phyloP scores from a whole-genome alignment of 2,888 invertebrate genomes.

The Allophyes oxyacanthae region DNA sequence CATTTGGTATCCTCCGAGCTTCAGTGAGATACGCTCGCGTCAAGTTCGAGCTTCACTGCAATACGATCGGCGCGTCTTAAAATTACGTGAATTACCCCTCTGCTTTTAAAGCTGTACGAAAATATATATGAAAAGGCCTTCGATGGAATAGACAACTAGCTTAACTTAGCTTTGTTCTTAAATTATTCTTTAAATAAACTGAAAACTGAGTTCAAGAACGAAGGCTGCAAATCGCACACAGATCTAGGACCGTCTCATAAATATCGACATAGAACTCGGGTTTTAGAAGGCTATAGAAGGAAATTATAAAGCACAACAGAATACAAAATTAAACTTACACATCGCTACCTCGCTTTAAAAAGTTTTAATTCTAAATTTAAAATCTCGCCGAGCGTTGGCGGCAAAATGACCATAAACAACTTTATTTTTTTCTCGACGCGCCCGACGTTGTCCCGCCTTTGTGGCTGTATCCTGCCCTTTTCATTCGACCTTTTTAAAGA shows the following conservation, averaged over 20 bases:
- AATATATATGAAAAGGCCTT: too few species aligned
- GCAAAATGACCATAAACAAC: slow-evolving; percentile 86
- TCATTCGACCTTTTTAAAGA: slow-evolving; percentile 86
- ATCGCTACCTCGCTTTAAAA: slow-evolving; percentile 62
- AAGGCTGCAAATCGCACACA: too few species aligned
- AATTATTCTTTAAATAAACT: too few species aligned
- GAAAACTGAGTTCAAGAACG: too few species aligned
- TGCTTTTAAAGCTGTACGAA: too few species aligned
- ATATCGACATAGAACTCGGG: neutral
- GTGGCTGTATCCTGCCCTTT: slow-evolving; percentile 86
- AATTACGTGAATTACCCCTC: too few species aligned
- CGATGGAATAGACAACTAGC: too few species aligned
- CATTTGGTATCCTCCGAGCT: too few species aligned
- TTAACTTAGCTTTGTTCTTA: too few species aligned
- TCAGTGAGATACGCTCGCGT: too few species aligned
- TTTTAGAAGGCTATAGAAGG: slow-evolving; percentile 8
- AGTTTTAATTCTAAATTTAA: slow-evolving; percentile 83
- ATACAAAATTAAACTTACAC: slow-evolving; percentile 49
- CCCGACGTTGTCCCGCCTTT: slow-evolving; percentile 79
- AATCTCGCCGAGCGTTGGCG: slow-evolving; percentile 82
- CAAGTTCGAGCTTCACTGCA: too few species aligned
- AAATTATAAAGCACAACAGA: slow-evolving; percentile 42
- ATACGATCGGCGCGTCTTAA: too few species aligned
- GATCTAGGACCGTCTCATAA: neutral
- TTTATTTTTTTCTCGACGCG: slow-evolving; percentile 78